Base-by-base conservation (phyloP, 2,888 invertebrate genomes). In the Eupeodes latifasciatus region DNA sequence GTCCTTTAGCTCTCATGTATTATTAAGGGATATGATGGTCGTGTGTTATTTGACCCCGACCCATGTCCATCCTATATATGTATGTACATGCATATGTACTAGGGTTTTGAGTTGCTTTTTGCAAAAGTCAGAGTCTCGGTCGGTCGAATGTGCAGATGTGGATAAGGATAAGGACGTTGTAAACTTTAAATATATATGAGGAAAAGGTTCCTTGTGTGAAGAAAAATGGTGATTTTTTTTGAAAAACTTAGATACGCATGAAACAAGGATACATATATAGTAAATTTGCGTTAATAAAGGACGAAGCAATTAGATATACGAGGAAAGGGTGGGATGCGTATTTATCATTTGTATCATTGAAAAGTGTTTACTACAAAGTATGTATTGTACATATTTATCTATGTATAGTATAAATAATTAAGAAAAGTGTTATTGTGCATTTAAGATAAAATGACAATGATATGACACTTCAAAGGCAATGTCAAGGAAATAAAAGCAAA, bases 1-100 rank as follows among this genome's bases (percentile, higher is more conserved):
- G 88, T 88, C 88, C 88, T 88, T 71, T 85, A 78, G 69, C 81
- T 85, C 81, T 88, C 88, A 88, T 88, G 75, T 85, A 88, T 81
- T 88, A 88, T 88, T 88, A 85, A 85, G 88, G 88, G 81, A 88
- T 78, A 88, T 88, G 88, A 88, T 88, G 88, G 88, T 88, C 88
- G 88, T 85, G 88, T 88, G 88, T 88, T 88, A 88, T 88, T 88
- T 88, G 88, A 88, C 88, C 88, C 88, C 88, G 88, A 88, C 88
- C 88, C 88, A 88, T 88, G 88, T 88, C 88, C 88, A 88, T 88
- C 85, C 51, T 57, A 81, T 76, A 81, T 49, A 57, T 47, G 19
- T 19, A 51, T 11, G 49, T 67, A 80, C 10, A 19, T 19, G 3
- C 4, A 7, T 12, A 49, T 49, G 27, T 66, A 66, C 27, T 19